A percentile compares a stretch with the other conserved stretches of the same genome.
Evolutionary conservation across 30 jellyfish, hydroid and myxozoan species (phyloP).

Genomic region (Hydractinia echinata): DNA sequence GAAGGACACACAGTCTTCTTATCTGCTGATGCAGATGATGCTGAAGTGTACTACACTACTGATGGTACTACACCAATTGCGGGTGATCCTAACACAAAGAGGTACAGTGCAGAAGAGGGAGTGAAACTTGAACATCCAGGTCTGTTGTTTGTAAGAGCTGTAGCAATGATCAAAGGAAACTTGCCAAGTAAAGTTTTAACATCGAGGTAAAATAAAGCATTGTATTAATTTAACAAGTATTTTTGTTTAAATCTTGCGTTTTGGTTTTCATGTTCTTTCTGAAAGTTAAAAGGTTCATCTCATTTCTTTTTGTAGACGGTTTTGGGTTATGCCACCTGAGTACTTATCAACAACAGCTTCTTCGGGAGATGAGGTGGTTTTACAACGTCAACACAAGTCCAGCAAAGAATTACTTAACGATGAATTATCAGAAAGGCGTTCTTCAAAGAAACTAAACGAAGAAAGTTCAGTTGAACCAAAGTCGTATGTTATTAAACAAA

Average conservation of each 20-base stretch:
- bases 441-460: background rate
- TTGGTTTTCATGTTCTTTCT: too few species aligned
- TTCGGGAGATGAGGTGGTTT: slow-evolving; percentile 24
- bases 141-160: slow-evolving; percentile 34
- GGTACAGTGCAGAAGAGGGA: slow-evolving; percentile 27
- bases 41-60: slow-evolving; percentile 39
- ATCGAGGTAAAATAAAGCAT: slow-evolving; percentile 29
- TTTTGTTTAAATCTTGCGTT: too few species aligned
- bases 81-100: slow-evolving; percentile 37
- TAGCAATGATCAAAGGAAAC: slow-evolving; percentile 39
- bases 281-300: too few species aligned
- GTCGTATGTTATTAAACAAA: slow-evolving; percentile 20
- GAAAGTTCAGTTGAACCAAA: background rate
- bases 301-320: slow-evolving; percentile 23
- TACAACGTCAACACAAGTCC: slow-evolving; percentile 17
- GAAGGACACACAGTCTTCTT: slow-evolving; percentile 46
- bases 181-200: slow-evolving; percentile 39
- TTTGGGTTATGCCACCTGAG: slow-evolving; percentile 44
- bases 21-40: slow-evolving; percentile 17
- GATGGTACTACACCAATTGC: slow-evolving; percentile 38
- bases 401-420: slow-evolving; percentile 12
- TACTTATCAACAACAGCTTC: slow-evolving; percentile 34
- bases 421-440: background rate
- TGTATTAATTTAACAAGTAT: background rate
- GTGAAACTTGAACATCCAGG: slow-evolving; percentile 32